Evolutionary conservation across 2,113 vertebrate genomes (phyloP).

Genomic region (Mirounga angustirostris): DNA sequence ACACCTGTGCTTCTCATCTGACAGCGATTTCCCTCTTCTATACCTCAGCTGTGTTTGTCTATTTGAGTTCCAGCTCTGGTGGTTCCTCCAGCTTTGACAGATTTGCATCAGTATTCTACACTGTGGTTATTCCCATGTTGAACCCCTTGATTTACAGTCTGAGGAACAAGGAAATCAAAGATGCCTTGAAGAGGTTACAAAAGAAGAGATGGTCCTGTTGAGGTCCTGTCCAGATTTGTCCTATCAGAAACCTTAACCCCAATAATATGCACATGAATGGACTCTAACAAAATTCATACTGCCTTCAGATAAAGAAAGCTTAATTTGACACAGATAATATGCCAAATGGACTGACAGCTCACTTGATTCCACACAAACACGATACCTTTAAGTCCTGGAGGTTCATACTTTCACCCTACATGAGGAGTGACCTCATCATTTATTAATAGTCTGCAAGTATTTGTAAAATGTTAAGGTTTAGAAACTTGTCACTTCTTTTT

Average conservation of each 20-base stretch:
- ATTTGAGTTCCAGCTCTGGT: conserved; percentile 58
- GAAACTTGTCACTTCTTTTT: background rate
- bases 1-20: conserved; percentile 75
- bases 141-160: conserved; percentile 70
- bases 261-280: background rate
- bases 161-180: conserved; percentile 66
- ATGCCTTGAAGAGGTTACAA: conserved; percentile 19
- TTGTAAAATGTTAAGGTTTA: background rate
- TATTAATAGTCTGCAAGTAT: background rate
- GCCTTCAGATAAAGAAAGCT: background rate
- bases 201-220: background rate
- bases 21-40: conserved; percentile 68
- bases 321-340: background rate
- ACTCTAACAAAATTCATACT: background rate
- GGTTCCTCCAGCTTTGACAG: conserved; percentile 59
- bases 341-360: background rate
- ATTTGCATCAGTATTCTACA: conserved; percentile 70
- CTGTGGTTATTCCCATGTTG: conserved; percentile 63
- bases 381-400: background rate
- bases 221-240: background rate
- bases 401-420: background rate
- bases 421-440: background rate
- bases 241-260: background rate
- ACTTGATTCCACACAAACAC: background rate
- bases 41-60: conserved; percentile 54